These are phyloP conservation scores for Telmatochromis brachygnathus DNA, from an alignment of 2,113 vertebrate genomes.

Conservation along the genomic window DNA sequence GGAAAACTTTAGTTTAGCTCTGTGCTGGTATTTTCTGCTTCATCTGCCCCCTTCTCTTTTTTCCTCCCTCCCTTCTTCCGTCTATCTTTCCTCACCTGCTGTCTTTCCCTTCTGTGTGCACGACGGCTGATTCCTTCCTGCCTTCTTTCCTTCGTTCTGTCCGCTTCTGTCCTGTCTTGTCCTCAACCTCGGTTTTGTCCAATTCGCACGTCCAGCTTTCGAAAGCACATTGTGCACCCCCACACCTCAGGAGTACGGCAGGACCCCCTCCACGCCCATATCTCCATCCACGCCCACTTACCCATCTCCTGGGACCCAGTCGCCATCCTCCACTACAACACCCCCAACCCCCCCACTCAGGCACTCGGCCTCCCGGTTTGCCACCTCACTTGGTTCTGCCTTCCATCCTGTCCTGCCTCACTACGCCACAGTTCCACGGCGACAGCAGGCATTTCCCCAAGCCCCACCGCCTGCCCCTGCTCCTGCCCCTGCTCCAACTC, in stretches of 20 bases:
- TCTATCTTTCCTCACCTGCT: constrained; percentile 32
- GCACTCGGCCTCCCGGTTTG: constrained; percentile 92
- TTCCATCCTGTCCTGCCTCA: constrained; percentile 97
- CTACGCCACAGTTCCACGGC: constrained; percentile 88
- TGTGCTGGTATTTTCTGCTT: constrained; percentile 62
- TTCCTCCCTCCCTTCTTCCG: neutral
- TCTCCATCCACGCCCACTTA: constrained; percentile 79
- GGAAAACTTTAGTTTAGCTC: constrained; percentile 11
- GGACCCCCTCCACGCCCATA: constrained; percentile 78
- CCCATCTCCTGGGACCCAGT: constrained; percentile 58
- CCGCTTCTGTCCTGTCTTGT: constrained; percentile 39
- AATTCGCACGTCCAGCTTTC: constrained; percentile 72
- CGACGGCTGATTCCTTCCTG: constrained; percentile 36
- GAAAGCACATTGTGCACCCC: constrained; percentile 88
- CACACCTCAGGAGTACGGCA: constrained; percentile 82
- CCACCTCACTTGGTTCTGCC: constrained; percentile 93
- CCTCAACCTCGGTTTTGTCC: constrained; percentile 4
- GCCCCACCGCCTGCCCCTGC: constrained; percentile 52
- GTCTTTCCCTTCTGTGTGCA: constrained; percentile 48
- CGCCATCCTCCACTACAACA: constrained; percentile 75
- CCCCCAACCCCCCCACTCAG: constrained; percentile 93
- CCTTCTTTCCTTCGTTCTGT: constrained; percentile 14
- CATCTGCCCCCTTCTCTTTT: constrained; percentile 58
- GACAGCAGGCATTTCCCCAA: constrained; percentile 74
- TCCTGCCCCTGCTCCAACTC: constrained; percentile 24